phyloP scores from a whole-genome alignment of 2,113 vertebrate species.

The Eurystomus gularis region DNA sequence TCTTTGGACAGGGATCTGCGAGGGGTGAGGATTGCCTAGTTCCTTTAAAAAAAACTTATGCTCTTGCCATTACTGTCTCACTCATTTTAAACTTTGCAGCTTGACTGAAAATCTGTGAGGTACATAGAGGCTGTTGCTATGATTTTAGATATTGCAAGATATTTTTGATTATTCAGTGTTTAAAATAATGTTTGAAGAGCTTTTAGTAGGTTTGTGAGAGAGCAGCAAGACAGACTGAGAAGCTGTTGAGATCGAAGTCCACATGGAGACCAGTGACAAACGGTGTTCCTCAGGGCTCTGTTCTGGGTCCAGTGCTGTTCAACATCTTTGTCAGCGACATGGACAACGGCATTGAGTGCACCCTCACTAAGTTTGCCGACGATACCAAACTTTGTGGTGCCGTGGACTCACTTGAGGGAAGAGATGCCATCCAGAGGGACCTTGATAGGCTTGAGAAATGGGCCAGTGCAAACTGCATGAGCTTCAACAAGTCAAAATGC shows the following conservation, averaged over 20 bases:
- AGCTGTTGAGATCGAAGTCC: background rate
- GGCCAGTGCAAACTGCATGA: no score
- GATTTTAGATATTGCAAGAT: background rate
- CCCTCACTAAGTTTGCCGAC: no score
- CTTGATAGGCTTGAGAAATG: no score
- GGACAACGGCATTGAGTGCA: no score
- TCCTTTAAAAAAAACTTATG: background rate
- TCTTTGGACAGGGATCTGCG: background rate
- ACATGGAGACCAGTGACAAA: no score
- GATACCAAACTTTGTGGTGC: no score
- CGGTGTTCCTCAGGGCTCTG: no score
- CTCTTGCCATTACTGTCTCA: background rate
- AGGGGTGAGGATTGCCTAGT: background rate
- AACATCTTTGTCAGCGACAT: no score
- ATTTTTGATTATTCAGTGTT: background rate
- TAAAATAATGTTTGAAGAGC: background rate
- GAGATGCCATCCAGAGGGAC: no score
- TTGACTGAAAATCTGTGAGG: background rate
- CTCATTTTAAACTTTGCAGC: background rate
- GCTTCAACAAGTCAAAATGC: no score
- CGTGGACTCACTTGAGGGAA: no score
- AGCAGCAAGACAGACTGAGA: background rate
- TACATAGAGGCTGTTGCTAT: background rate
- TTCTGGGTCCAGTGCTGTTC: no score
- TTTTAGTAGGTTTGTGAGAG: background rate